Percentiles rank a stretch among this genome's conserved stretches.
phyloP scores from a whole-genome alignment of 2,797 vertebrate species.

The Gymnothorax javanicus region DNA sequence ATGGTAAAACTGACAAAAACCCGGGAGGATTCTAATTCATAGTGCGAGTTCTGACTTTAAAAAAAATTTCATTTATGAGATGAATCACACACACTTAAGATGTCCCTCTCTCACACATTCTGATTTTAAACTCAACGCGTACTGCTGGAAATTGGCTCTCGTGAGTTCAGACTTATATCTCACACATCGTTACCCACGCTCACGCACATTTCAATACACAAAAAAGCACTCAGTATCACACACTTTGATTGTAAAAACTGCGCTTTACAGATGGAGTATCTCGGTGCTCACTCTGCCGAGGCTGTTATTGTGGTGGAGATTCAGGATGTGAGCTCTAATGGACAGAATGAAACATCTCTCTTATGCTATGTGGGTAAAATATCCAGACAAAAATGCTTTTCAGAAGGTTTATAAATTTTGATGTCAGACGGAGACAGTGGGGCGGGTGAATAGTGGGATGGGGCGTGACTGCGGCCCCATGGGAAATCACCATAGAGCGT shows the following conservation, averaged over 20 bases:
- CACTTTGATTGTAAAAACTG: background rate
- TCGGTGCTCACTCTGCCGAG: background rate
- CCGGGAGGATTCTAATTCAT: background rate
- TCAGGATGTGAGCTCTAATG: background rate
- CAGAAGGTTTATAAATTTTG: background rate
- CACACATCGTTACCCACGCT: background rate
- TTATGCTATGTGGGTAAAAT: background rate
- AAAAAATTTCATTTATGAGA: background rate
- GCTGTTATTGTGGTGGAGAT: background rate
- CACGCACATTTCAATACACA: background rate
- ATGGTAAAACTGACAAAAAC: background rate
- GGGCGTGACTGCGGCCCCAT: background rate
- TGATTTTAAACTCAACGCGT: no score
- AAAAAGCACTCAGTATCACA: background rate
- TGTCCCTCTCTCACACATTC: no score
- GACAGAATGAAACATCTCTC: background rate
- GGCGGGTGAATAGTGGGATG: background rate
- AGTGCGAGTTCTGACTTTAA: background rate
- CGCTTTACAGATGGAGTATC: background rate
- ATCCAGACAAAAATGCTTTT: background rate
- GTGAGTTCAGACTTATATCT: background rate
- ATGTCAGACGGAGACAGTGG: background rate
- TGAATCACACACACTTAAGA: background rate
- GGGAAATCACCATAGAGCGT: background rate
- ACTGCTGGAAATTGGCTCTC: no score